A percentile compares a stretch with the other conserved stretches of the same genome.
These are phyloP conservation scores for Amphipoea lucens DNA, from an alignment of 2,888 invertebrate genomes.

Conservation along the genomic window DNA sequence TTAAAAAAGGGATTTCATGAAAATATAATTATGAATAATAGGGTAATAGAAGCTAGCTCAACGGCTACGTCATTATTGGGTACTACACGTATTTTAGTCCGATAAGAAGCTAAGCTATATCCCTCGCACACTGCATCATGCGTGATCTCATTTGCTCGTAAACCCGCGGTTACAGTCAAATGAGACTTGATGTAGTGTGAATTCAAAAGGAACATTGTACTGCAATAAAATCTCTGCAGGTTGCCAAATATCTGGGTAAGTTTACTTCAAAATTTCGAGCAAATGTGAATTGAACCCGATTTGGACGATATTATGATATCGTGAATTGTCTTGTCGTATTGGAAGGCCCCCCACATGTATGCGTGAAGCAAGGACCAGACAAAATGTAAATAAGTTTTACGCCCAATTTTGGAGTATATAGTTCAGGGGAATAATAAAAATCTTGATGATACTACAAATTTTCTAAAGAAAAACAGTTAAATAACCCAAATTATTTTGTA, in stretches of 20 bases:
- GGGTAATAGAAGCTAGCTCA: neutral
- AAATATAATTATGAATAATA: neutral
- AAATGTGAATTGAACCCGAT: slow-evolving; percentile 6
- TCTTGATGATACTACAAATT: neutral
- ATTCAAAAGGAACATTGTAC: slow-evolving; percentile 8
- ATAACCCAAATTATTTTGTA: neutral
- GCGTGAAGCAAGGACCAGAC: neutral
- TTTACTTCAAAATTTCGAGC: slow-evolving; percentile 4
- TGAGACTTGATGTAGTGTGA: slow-evolving; percentile 23
- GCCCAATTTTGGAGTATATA: neutral
- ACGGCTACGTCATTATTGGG: neutral
- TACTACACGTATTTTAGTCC: slow-evolving; percentile 9
- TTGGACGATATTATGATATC: neutral
- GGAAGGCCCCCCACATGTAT: neutral
- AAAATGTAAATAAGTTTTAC: neutral
- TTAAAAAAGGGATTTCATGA: neutral
- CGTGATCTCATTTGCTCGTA: slow-evolving; percentile 56
- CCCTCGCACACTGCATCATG: slow-evolving; percentile 34
- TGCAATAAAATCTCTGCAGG: slow-evolving; percentile 8
- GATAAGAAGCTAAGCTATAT: slow-evolving; percentile 38
- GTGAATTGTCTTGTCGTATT: neutral
- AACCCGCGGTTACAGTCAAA: slow-evolving; percentile 38
- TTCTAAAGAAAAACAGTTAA: neutral
- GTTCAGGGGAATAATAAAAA: neutral
- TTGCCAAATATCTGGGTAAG: slow-evolving; percentile 23